Conservation (phyloP, 2,113 vertebrate species). For the Ornithorhynchus anatinus region DNA sequence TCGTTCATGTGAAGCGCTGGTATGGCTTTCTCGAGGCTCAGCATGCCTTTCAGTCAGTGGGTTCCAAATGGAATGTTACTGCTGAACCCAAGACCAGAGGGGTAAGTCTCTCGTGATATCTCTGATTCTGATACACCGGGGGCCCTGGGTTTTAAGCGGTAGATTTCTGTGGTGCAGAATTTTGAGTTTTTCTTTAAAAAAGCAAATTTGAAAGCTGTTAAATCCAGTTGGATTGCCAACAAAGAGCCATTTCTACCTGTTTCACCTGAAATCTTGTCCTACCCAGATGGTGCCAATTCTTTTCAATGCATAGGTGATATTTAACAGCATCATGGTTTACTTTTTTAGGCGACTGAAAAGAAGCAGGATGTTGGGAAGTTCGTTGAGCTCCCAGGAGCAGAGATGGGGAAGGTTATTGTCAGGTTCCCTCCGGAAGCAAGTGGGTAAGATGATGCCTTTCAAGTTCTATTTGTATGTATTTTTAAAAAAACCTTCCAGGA, state of each 20-base stretch:
- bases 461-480: neutral
- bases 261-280: too few species aligned
- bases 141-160: neutral
- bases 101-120: slow-evolving; percentile 66
- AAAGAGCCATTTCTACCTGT: too few species aligned
- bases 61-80: slow-evolving; percentile 73
- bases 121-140: neutral
- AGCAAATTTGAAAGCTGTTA: neutral
- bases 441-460: slow-evolving; percentile 77
- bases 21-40: slow-evolving; percentile 88
- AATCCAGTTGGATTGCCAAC: too few species aligned
- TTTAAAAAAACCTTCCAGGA: too few species aligned
- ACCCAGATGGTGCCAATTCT: too few species aligned
- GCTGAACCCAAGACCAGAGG: slow-evolving; percentile 49
- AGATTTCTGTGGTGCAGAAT: neutral
- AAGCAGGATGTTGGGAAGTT: slow-evolving; percentile 94
- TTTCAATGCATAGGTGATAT: neutral
- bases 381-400: slow-evolving; percentile 93
- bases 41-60: slow-evolving; percentile 78
- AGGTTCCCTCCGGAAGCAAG: slow-evolving; percentile 98
- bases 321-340: neutral
- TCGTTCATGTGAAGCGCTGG: slow-evolving; percentile 86
- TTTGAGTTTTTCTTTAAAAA: neutral
- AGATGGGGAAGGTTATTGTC: slow-evolving; percentile 96
- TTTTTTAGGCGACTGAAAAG: slow-evolving; percentile 83